A percentile compares a stretch with the other conserved stretches of the same genome.
These are phyloP conservation scores for Aleiodes testaceus DNA, from an alignment of 2,888 invertebrate species.

Conservation along the genomic window DNA sequence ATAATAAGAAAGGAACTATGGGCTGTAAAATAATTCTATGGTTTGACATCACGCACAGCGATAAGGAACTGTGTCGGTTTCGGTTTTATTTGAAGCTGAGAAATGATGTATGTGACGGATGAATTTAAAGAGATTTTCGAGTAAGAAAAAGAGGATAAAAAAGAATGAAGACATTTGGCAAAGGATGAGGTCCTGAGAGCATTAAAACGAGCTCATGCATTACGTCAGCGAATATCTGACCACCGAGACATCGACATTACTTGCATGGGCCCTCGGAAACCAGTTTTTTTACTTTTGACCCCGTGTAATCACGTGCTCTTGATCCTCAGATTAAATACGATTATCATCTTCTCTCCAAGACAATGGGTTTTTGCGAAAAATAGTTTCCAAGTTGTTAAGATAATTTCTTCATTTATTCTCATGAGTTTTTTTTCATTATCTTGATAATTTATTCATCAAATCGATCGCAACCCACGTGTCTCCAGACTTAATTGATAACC, in stretches of 20 bases:
- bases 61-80: slow-evolving; percentile 12
- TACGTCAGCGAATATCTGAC: slow-evolving; percentile 49
- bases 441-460: no score
- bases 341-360: neutral
- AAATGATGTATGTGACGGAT: slow-evolving; percentile 9
- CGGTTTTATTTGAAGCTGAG: no score
- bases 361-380: neutral
- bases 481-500: no score
- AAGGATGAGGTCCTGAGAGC: neutral
- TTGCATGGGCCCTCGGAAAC: slow-evolving; percentile 44
- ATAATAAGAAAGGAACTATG: neutral
- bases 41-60: slow-evolving; percentile 14
- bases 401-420: no score
- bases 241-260: slow-evolving; percentile 37
- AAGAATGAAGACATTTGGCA: slow-evolving; percentile 13
- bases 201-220: slow-evolving; percentile 43
- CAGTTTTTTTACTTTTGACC: slow-evolving; percentile 53
- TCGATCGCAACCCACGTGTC: neutral
- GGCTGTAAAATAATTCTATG: neutral
- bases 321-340: slow-evolving; percentile 24
- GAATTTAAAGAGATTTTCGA: neutral
- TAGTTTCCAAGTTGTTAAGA: neutral
- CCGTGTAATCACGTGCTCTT: slow-evolving; percentile 37
- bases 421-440: no score
- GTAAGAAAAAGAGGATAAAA: slow-evolving; percentile 9